Percentiles rank a stretch among this genome's conserved stretches.
phyloP scores from a whole-genome alignment of 2,888 invertebrate genomes.

The Polylopha cassiicola region DNA sequence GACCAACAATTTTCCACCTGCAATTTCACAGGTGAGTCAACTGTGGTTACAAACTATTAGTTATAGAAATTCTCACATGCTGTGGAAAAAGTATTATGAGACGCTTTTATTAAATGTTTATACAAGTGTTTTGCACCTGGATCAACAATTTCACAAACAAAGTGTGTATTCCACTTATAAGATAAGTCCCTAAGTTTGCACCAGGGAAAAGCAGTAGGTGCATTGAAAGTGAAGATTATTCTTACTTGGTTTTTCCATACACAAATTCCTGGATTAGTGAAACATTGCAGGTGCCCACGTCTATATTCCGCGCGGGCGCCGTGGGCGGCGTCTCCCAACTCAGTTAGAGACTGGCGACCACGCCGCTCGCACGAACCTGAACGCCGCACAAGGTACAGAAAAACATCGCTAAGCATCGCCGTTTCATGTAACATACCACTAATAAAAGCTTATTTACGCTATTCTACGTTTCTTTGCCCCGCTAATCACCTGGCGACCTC shows the following conservation, averaged over 20 bases:
- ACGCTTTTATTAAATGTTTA: too few species aligned
- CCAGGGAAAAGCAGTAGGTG: too few species aligned
- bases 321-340: constrained; percentile 55
- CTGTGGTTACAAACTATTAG: too few species aligned
- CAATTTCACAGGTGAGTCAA: too few species aligned
- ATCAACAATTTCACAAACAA: too few species aligned
- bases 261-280: constrained; percentile 42
- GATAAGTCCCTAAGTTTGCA: too few species aligned
- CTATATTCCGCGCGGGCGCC: constrained; percentile 36
- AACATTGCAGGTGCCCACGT: constrained; percentile 63
- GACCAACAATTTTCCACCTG: too few species aligned
- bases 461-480: constrained; percentile 45
- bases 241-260: constrained; percentile 13
- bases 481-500: constrained; percentile 60
- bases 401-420: constrained; percentile 37
- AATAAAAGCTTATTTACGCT: constrained; percentile 60
- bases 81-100: too few species aligned
- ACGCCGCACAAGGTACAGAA: constrained; percentile 71
- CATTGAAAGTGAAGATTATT: too few species aligned
- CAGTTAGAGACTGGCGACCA: constrained; percentile 71
- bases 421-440: constrained; percentile 67
- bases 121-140: too few species aligned
- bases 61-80: too few species aligned
- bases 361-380: constrained; percentile 74
- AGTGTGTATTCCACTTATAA: too few species aligned